Conservation (phyloP, 2,888 invertebrate genomes). For the Andricus curvator region DNA sequence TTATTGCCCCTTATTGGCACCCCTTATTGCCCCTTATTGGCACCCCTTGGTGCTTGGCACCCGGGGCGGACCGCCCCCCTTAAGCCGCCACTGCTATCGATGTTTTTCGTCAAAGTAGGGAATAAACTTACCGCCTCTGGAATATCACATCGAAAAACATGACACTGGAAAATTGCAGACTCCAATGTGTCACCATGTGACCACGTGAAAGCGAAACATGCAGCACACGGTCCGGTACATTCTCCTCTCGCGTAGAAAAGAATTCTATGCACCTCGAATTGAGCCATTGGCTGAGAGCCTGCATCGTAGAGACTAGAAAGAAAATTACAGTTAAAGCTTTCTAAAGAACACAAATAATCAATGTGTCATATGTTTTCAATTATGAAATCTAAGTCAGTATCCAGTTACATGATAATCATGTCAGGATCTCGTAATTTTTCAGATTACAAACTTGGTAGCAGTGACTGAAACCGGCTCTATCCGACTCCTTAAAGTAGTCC, state of each 20-base stretch:
- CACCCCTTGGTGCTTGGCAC: too few species aligned
- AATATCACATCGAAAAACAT: conserved; percentile 97
- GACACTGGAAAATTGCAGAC: conserved; percentile 96
- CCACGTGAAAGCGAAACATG: conserved; percentile 99
- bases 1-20: too few species aligned
- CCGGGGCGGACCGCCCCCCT: too few species aligned
- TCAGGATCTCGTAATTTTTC: too few species aligned
- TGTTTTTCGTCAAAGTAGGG: conserved; percentile 11
- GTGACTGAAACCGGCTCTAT: too few species aligned
- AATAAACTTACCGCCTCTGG: conserved; percentile 89
- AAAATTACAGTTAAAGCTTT: not conserved
- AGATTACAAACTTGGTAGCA: too few species aligned
- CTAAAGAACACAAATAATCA: not conserved
- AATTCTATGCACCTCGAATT: conserved; percentile 95
- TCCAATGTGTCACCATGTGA: conserved; percentile 94
- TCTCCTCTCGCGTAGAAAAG: conserved; percentile 96
- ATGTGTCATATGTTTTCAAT: too few species aligned
- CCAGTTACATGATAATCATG: too few species aligned
- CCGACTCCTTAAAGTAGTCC: too few species aligned
- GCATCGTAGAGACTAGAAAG: conserved; percentile 89
- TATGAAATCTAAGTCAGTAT: too few species aligned
- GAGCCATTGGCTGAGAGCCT: conserved; percentile 86
- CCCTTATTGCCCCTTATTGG: too few species aligned
- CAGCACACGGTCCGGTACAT: conserved; percentile 88
- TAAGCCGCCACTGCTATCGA: not conserved